Evolutionary conservation across 2,113 vertebrate genomes (phyloP).

Genomic region (Smithornis capensis): DNA sequence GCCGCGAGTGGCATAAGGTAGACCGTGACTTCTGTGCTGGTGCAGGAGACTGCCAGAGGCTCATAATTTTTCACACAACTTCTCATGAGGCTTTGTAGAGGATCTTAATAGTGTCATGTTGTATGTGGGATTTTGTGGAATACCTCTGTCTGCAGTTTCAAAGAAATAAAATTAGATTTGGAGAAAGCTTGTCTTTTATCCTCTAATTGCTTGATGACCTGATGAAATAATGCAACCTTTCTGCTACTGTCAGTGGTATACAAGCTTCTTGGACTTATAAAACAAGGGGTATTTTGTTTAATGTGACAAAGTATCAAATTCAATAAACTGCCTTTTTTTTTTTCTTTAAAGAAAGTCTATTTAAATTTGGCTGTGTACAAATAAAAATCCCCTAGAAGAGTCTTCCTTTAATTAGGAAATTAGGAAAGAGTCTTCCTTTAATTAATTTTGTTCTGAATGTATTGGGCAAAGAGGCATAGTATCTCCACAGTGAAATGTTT

Average conservation of each 20-base stretch:
- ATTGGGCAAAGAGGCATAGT: neutral
- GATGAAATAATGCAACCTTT: neutral
- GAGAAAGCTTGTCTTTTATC: neutral
- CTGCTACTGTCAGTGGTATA: neutral
- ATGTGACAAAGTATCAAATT: neutral
- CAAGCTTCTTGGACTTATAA: neutral
- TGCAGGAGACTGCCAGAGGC: neutral
- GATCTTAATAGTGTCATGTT: neutral
- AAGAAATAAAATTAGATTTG: neutral
- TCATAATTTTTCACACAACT: neutral
- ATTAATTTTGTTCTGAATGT: neutral
- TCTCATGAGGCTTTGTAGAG: neutral
- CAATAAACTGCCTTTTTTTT: neutral
- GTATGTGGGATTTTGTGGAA: neutral
- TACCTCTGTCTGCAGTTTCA: neutral
- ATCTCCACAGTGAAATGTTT: neutral
- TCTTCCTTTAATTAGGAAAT: neutral
- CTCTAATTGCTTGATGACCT: neutral
- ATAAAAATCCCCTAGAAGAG: neutral
- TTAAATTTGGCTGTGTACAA: neutral
- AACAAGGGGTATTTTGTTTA: neutral
- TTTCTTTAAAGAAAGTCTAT: neutral
- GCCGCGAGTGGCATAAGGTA: neutral
- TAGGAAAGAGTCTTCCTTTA: too few species aligned
- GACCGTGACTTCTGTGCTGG: neutral